Conservation (phyloP, 1,140 invertebrate species). For the Matsumurasca onukii region DNA sequence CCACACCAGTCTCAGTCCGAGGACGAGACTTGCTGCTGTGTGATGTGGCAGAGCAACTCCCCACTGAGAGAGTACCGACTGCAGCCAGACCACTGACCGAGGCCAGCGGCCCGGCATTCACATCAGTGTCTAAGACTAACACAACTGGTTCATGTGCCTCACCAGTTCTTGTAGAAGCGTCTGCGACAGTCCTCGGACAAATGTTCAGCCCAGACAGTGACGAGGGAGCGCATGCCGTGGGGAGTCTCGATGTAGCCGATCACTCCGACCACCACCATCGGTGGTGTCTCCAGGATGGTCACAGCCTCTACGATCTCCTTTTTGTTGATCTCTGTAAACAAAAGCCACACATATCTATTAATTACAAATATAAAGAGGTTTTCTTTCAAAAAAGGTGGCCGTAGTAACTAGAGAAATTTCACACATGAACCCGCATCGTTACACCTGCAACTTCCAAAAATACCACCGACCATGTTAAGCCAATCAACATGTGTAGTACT, state of each 20-base stretch:
- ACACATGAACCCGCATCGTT: too few species aligned
- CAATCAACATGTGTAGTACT: too few species aligned
- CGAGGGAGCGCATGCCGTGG: conserved; percentile 89
- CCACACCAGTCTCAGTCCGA: conserved; percentile 53
- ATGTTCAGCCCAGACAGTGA: conserved; percentile 98
- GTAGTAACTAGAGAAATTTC: too few species aligned
- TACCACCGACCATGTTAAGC: too few species aligned
- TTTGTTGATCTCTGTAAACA: conserved; percentile 92
- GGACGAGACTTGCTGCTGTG: conserved; percentile 55
- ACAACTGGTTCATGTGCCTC: conserved; percentile 46
- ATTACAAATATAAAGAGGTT: too few species aligned
- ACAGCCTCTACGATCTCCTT: conserved; percentile 99
- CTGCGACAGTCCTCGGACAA: conserved; percentile 96
- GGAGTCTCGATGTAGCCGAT: conserved; percentile 99
- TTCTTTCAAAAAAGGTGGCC: too few species aligned
- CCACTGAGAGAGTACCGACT: too few species aligned
- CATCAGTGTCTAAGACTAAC: background rate
- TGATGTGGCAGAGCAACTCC: conserved; percentile 60
- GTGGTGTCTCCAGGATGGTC: conserved; percentile 97
- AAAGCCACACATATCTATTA: conserved; percentile 32
- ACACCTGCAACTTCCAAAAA: too few species aligned
- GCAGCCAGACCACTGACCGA: background rate
- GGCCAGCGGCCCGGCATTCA: background rate
- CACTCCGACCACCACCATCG: conserved; percentile 96
- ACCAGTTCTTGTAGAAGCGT: conserved; percentile 99